A percentile compares a stretch with the other conserved stretches of the same genome.
Evolutionary conservation across 2,113 vertebrate genomes (phyloP).

Genomic region (Prochilodus magdalenae): DNA sequence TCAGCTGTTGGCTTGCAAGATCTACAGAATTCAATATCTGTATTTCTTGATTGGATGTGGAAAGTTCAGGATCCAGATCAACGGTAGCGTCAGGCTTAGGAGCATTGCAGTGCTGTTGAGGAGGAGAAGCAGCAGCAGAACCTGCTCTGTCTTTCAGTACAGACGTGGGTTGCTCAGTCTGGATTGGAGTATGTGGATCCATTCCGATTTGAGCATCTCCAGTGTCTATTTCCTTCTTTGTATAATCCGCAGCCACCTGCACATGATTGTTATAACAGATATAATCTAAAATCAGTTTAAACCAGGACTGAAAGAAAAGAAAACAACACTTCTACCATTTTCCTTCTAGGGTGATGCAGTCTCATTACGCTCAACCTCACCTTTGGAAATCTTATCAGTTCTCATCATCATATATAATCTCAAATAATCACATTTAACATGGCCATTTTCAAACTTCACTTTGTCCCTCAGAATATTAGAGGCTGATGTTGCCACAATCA

Average conservation of each 20-base stretch:
- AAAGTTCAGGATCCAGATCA: not conserved
- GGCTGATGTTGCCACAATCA: too few species aligned
- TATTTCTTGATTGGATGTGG: not conserved
- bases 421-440: too few species aligned
- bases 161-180: not conserved
- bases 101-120: not conserved
- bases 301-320: too few species aligned
- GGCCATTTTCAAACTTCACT: too few species aligned
- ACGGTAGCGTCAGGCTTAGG: not conserved
- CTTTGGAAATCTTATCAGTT: too few species aligned
- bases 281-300: too few species aligned
- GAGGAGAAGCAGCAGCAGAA: not conserved
- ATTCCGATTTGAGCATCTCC: not conserved
- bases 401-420: too few species aligned
- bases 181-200: not conserved
- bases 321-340: too few species aligned
- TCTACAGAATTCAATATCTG: not conserved
- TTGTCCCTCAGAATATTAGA: too few species aligned
- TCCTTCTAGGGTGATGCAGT: too few species aligned
- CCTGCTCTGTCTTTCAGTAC: not conserved
- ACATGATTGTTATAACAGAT: not conserved
- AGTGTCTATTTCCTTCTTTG: not conserved
- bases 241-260: not conserved
- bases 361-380: too few species aligned
- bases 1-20: too few species aligned